phyloP scores from a whole-genome alignment of 1,140 invertebrate genomes.

The Drosophila quadrilineata region DNA sequence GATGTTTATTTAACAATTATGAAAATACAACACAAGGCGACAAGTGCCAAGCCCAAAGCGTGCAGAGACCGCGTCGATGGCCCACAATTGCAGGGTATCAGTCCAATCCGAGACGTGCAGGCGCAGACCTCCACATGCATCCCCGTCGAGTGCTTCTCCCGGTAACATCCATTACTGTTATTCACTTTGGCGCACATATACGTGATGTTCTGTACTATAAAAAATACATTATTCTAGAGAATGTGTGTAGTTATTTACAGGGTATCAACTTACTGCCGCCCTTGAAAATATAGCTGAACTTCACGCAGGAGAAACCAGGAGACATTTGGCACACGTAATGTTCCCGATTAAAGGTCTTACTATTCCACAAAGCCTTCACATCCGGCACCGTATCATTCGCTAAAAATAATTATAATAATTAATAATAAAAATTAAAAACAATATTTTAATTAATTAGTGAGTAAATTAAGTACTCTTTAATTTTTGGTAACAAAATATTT shows the following conservation, averaged over 20 bases:
- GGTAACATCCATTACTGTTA: conserved; percentile 61
- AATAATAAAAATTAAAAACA: too few relatives aligned
- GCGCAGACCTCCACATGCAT: conserved; percentile 74
- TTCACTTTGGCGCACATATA: conserved; percentile 78
- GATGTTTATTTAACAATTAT: conserved; percentile 46
- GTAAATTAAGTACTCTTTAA: too few relatives aligned
- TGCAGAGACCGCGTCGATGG: background rate
- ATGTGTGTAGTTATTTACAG: background rate
- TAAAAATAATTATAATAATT: too few relatives aligned
- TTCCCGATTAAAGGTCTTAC: conserved; percentile 41
- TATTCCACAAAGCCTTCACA: conserved; percentile 60
- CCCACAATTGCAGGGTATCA: conserved; percentile 63
- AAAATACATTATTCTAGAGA: background rate
- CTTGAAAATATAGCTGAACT: conserved; percentile 75
- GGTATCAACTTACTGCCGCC: conserved; percentile 55
- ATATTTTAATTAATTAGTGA: too few relatives aligned
- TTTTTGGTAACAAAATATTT: too few relatives aligned
- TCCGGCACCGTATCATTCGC: conserved; percentile 69
- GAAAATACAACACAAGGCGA: conserved; percentile 12
- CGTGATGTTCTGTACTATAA: conserved; percentile 71
- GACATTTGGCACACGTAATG: conserved; percentile 65
- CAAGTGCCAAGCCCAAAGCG: conserved; percentile 26
- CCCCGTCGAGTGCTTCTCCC: conserved; percentile 52
- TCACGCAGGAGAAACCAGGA: conserved; percentile 58
- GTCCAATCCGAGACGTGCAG: conserved; percentile 58